Base-by-base conservation (phyloP, 2,888 invertebrate genomes). In the Agrilus mali region DNA sequence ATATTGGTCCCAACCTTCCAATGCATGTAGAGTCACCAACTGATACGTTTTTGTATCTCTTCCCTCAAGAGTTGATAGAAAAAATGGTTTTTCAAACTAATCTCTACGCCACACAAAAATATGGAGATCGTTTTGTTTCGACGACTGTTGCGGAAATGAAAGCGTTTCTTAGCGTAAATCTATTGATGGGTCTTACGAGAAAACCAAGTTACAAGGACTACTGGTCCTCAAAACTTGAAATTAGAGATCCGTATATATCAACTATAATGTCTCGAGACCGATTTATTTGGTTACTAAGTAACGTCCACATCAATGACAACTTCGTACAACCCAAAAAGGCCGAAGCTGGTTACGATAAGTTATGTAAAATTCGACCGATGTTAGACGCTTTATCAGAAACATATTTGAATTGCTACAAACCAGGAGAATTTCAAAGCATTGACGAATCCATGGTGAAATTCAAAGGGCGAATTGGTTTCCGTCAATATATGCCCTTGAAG, bases 281-380 rank as follows among this genome's bases (percentile, higher is more conserved):
- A 33, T 53, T 50, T 41, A 36, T 42, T 33, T 50, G 47, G 44
- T n/a, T 51, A 13, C 35, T 50, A 8, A 33, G 36, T 31, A 37
- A 50, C 44, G 12, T 55, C 20, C 53, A 53, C 48, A 36, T 51
- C 36, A 53, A 49, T 42, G 50, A 54, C 36, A 48, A 47, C 43
- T 40, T 34, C 17, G 27, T 43, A n/a, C 42, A 46, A 39, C 49
- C 51, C 15, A 45, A 46, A 38, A 42, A 35, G 43, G 41, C 40
- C n/a, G 36, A 43, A 14, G 41, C 42, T 17, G 38, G 47, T 36
- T 51, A 44, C 44, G 50, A 53, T 37, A 53, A 50, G 45, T 41
- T 54, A 33, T 53, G 49, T 37, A 53, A 53, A 51, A 17, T 54
- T 14, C 43, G 43, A 41, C 52, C 51, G 2, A 33, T 49, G 14